These are phyloP conservation scores for Labeo catla DNA, from an alignment of 2,113 vertebrate genomes.

Conservation along the genomic window DNA sequence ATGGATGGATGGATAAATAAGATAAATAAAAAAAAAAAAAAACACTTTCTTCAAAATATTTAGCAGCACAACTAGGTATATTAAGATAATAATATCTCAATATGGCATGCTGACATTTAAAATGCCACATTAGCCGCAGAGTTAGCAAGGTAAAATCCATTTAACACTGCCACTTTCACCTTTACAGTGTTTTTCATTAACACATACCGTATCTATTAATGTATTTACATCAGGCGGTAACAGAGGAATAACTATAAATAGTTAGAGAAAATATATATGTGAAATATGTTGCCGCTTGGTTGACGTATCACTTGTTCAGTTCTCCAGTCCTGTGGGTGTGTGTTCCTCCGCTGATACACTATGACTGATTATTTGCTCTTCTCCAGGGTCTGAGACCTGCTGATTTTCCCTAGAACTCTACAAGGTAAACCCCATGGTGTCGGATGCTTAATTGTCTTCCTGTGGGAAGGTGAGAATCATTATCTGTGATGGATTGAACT, in stretches of 20 bases:
- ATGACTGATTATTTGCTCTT: slow-evolving; percentile 51
- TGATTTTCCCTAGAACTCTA: slow-evolving; percentile 67
- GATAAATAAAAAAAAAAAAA: no score
- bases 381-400: slow-evolving; percentile 65
- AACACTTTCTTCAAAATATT: no score
- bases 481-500: slow-evolving; percentile 71
- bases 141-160: neutral
- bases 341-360: neutral
- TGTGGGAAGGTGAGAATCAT: slow-evolving; percentile 63
- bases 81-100: no score
- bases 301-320: neutral
- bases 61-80: no score
- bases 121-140: neutral
- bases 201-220: neutral
- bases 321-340: neutral
- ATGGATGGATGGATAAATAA: no score
- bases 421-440: slow-evolving; percentile 64
- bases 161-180: neutral
- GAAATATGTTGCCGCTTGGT: neutral
- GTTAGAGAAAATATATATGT: neutral
- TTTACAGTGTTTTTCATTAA: neutral
- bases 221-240: slow-evolving; percentile 1
- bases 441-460: slow-evolving; percentile 69
- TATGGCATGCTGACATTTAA: neutral
- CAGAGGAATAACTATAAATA: neutral